Evolutionary conservation across 2,888 invertebrate genomes (phyloP).

Genomic region (Ormia ochracea): DNA sequence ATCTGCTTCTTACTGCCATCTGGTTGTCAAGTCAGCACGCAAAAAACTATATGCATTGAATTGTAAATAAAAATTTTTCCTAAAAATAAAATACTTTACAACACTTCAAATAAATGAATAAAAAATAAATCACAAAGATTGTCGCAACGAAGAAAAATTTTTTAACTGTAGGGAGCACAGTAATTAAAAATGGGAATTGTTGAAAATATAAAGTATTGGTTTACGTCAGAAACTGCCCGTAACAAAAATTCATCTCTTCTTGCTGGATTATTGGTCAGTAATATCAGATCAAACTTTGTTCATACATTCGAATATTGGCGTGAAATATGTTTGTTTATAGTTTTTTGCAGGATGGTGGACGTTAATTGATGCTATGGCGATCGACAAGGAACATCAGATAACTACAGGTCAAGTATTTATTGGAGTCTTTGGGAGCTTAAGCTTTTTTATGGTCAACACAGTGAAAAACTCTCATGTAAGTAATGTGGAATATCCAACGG

Average conservation of each 20-base stretch:
- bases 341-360: slow-evolving; percentile 99
- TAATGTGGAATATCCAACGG: neutral
- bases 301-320: neutral
- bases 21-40: too few species aligned
- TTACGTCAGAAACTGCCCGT: slow-evolving; percentile 90
- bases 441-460: slow-evolving; percentile 97
- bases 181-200: slow-evolving; percentile 80
- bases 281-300: neutral
- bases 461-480: slow-evolving; percentile 93
- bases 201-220: slow-evolving; percentile 87
- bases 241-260: slow-evolving; percentile 91
- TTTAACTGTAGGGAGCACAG: too few species aligned
- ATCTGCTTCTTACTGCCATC: too few species aligned
- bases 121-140: too few species aligned
- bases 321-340: slow-evolving; percentile 78
- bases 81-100: too few species aligned
- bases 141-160: too few species aligned
- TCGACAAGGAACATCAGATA: slow-evolving; percentile 83
- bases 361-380: slow-evolving; percentile 94
- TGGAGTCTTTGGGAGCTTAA: slow-evolving; percentile 95
- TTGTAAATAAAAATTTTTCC: too few species aligned
- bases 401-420: slow-evolving; percentile 90
- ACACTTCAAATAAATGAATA: too few species aligned
- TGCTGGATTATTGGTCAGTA: slow-evolving; percentile 89
- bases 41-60: too few species aligned